These are phyloP conservation scores for Sipha maydis DNA, from an alignment of 2,888 invertebrate genomes.

Conservation along the genomic window DNA sequence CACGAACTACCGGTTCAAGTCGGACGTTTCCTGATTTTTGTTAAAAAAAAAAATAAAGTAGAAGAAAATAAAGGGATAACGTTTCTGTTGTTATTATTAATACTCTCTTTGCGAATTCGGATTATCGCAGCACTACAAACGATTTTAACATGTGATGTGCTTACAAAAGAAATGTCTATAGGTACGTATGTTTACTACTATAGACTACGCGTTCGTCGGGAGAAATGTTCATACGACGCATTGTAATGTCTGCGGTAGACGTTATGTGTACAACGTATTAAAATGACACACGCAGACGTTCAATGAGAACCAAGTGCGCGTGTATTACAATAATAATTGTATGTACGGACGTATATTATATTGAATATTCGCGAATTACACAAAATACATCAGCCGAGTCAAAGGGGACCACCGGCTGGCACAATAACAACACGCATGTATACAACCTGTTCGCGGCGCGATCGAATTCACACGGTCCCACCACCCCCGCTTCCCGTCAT, in stretches of 20 bases:
- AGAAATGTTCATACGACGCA: neutral
- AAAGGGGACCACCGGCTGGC: slow-evolving; percentile 52
- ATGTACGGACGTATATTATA: neutral
- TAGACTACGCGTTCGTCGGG: neutral
- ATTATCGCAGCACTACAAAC: neutral
- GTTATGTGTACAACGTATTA: neutral
- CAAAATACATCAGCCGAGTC: slow-evolving; percentile 19
- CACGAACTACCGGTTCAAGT: slow-evolving; percentile 17
- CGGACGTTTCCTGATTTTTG: slow-evolving; percentile 42
- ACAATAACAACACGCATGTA: neutral
- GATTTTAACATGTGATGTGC: neutral
- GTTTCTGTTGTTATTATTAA: neutral
- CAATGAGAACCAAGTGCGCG: neutral
- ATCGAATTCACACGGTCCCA: slow-evolving; percentile 53
- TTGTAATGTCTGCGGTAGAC: neutral
- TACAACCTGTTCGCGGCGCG: slow-evolving; percentile 53
- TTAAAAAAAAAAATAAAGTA: neutral
- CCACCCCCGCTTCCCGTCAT: neutral
- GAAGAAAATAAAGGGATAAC: neutral
- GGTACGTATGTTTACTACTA: too few relatives aligned
- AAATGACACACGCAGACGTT: neutral
- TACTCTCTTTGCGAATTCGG: neutral
- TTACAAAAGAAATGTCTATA: slow-evolving; percentile 15
- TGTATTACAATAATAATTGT: neutral
- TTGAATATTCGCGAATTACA: neutral